Percentiles rank a stretch among this genome's conserved stretches.
phyloP scores from a whole-genome alignment of 2,113 vertebrate genomes.

The Chamaetylas fuelleborni region DNA sequence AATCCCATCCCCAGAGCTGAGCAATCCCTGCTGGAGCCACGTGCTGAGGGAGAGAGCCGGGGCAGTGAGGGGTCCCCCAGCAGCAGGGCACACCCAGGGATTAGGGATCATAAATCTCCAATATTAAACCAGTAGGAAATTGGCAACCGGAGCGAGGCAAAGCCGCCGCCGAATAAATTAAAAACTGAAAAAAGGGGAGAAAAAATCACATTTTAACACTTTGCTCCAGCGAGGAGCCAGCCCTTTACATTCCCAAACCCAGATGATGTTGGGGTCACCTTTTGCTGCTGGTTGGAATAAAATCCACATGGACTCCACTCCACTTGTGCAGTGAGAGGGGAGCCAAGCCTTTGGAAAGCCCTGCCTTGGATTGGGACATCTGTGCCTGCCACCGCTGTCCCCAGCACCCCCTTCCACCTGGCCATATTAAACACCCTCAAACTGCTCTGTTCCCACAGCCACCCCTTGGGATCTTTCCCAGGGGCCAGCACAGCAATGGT shows the following conservation, averaged over 20 bases:
- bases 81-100: background rate
- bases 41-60: background rate
- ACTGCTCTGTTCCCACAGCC: background rate
- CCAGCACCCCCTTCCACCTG: accelerated
- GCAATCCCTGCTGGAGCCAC: background rate
- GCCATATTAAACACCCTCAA: accelerated
- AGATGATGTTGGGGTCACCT: background rate
- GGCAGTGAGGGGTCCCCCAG: background rate
- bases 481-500: accelerated
- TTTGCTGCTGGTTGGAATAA: background rate
- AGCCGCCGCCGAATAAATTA: background rate
- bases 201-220: background rate
- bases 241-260: background rate
- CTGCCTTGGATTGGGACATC: background rate
- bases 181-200: background rate
- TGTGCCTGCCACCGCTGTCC: accelerated
- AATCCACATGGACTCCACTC: background rate
- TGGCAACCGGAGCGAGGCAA: background rate
- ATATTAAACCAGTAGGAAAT: slow-evolving; percentile 35
- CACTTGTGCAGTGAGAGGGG: background rate
- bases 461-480: background rate
- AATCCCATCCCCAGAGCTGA: background rate
- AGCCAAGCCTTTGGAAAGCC: background rate
- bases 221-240: background rate
- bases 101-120: slow-evolving; percentile 38